A percentile compares a stretch with the other conserved stretches of the same genome.
These are phyloP conservation scores for Macquaria australasica DNA, from an alignment of 2,113 vertebrate genomes.

Conservation along the genomic window DNA sequence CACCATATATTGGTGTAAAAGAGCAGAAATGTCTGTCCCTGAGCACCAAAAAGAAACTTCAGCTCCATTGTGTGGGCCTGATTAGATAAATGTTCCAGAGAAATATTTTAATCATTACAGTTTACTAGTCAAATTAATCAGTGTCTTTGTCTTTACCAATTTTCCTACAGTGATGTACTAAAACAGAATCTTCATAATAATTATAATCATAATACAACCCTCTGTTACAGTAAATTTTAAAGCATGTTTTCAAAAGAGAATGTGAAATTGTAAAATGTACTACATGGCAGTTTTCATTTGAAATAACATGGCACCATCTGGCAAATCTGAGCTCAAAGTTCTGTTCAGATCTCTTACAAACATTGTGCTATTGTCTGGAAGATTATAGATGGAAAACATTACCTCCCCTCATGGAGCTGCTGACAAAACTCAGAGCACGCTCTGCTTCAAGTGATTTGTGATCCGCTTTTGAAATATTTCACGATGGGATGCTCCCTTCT, in stretches of 20 bases:
- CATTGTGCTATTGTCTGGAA: conserved; percentile 6
- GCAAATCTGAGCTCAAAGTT: neutral
- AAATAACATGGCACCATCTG: neutral
- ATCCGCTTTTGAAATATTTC: conserved; percentile 29
- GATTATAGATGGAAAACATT: conserved; percentile 15
- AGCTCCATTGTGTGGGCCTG: neutral
- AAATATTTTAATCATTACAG: neutral
- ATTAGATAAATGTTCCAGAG: neutral
- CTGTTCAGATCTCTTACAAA: neutral
- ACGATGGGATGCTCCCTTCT: neutral
- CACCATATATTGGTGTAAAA: neutral
- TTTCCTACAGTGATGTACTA: neutral
- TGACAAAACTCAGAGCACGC: conserved; percentile 14
- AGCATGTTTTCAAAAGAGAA: neutral
- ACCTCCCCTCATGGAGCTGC: neutral
- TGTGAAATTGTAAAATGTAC: neutral
- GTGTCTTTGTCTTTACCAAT: neutral
- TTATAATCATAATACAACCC: neutral
- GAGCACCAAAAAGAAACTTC: neutral
- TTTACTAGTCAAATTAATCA: neutral
- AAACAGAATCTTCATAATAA: neutral
- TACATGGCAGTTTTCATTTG: neutral
- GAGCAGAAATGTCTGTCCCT: neutral
- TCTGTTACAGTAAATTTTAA: too few relatives aligned
- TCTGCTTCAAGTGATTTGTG: conserved; percentile 13